These are phyloP conservation scores for Subacronicta megacephala DNA, from an alignment of 2,888 invertebrate genomes.

Conservation along the genomic window DNA sequence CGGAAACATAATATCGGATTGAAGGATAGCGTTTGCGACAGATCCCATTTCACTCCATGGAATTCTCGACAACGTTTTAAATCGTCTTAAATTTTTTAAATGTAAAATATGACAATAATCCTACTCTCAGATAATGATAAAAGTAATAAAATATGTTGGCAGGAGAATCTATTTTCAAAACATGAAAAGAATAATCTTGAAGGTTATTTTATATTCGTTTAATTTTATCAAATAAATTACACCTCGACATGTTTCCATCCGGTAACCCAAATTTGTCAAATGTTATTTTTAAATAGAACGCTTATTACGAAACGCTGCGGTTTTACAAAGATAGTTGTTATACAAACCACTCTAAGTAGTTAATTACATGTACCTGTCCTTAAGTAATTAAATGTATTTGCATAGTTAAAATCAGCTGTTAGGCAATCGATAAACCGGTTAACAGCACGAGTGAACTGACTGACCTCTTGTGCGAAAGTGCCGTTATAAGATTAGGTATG, in stretches of 20 bases:
- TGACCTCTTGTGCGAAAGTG: constrained; percentile 19
- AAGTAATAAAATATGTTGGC: no score
- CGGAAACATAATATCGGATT: no score
- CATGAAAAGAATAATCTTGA: no score
- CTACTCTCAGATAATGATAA: no score
- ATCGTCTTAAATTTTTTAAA: no score
- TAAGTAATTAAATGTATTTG: constrained; percentile 26
- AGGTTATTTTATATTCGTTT: no score
- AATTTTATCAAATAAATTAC: no score
- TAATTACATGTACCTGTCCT: constrained; percentile 18
- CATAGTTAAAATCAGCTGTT: constrained; percentile 33
- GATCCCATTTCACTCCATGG: no score
- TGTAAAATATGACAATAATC: no score
- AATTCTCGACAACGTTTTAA: no score
- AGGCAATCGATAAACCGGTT: constrained; percentile 17
- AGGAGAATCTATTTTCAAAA: no score
- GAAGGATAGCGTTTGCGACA: no score
- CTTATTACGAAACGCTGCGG: constrained; percentile 26
- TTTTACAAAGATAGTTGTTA: constrained; percentile 41
- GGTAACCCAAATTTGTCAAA: constrained; percentile 20
- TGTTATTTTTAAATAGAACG: constrained; percentile 15
- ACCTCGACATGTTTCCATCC: not conserved
- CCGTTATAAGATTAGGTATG: constrained; percentile 1
- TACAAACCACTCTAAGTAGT: constrained; percentile 3
- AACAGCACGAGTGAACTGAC: constrained; percentile 22